Evolutionary conservation across 2,888 invertebrate genomes (phyloP).

Genomic region (Athetis lepigone): DNA sequence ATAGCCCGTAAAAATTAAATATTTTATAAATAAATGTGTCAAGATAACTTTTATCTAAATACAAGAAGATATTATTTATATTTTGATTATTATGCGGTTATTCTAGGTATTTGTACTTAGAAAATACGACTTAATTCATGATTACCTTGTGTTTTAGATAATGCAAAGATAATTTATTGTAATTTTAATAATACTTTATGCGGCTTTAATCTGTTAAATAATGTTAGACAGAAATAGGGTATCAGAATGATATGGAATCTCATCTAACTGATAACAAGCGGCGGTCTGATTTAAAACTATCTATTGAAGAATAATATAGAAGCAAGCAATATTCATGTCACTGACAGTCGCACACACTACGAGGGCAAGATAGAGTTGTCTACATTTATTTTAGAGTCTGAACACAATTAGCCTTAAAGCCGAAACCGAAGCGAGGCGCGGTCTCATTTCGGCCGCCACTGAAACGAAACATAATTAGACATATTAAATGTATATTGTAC

Average conservation of each 20-base stretch:
- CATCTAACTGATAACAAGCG: slow-evolving; percentile 2
- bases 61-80: slow-evolving; percentile 10
- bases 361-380: no score
- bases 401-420: no score
- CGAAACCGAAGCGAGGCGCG: no score
- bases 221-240: not conserved
- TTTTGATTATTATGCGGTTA: slow-evolving; percentile 4
- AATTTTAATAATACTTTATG: slow-evolving; percentile 1
- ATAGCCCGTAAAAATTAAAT: slow-evolving; percentile 24
- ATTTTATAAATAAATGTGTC: slow-evolving; percentile 27
- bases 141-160: not conserved
- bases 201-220: slow-evolving; percentile 6
- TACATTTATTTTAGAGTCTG: no score
- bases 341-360: no score
- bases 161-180: not conserved
- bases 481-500: no score
- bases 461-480: no score
- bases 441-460: no score
- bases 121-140: not conserved
- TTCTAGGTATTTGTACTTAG: not conserved
- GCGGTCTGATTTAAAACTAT: not conserved
- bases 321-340: no score
- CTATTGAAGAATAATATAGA: no score
- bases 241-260: slow-evolving; percentile 6
- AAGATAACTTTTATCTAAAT: slow-evolving; percentile 29